These are phyloP conservation scores for Nyctalus aviator DNA, from an alignment of 2,797 vertebrate genomes.

Conservation along the genomic window DNA sequence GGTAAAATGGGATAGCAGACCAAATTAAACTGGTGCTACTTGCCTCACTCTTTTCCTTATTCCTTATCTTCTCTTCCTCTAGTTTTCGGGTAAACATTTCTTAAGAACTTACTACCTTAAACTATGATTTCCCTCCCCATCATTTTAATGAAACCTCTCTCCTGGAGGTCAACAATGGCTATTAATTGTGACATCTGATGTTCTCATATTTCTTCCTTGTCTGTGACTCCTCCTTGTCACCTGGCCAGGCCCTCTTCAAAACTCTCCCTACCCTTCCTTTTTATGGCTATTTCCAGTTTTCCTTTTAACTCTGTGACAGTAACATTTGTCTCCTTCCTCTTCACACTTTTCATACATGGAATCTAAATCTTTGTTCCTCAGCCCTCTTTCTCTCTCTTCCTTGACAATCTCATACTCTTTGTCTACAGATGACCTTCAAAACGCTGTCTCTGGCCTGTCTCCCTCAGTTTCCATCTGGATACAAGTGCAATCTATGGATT, in stretches of 20 bases:
- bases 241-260: slow-evolving; percentile 22
- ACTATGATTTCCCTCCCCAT: slow-evolving; percentile 25
- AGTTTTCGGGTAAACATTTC: background rate
- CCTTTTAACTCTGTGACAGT: background rate
- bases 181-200: slow-evolving; percentile 58
- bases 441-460: background rate
- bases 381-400: background rate
- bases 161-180: slow-evolving; percentile 66
- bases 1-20: background rate
- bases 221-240: slow-evolving; percentile 21
- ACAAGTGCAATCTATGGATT: background rate
- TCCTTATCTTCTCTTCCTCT: background rate
- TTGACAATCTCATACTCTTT: background rate
- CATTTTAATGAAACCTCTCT: slow-evolving; percentile 47
- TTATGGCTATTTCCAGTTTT: background rate
- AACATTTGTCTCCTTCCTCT: background rate
- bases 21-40: background rate
- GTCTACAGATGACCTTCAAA: background rate
- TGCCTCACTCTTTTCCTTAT: background rate
- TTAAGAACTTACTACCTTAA: background rate
- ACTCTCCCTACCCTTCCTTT: slow-evolving; percentile 61
- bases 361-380: background rate
- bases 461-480: background rate
- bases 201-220: slow-evolving; percentile 53
- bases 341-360: background rate